Conservation (phyloP, 2,888 invertebrate species). For the Drosophila siamana region DNA sequence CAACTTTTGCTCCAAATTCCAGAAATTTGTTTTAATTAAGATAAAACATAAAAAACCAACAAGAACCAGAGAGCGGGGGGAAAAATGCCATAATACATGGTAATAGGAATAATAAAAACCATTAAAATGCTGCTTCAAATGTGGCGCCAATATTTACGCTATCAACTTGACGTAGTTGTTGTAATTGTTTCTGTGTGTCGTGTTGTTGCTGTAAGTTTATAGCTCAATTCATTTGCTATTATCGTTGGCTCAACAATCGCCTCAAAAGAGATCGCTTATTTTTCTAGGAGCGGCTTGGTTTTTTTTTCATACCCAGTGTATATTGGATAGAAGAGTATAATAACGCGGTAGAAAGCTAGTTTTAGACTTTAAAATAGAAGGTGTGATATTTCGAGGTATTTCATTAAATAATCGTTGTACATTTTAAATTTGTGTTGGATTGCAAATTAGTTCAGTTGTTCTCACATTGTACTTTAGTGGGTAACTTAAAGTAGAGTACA, state of each 20-base stretch:
- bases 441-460: too few relatives aligned
- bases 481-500: background rate
- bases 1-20: constrained; percentile 33
- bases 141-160: constrained; percentile 60
- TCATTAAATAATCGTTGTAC: too few relatives aligned
- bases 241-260: constrained; percentile 39
- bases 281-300: constrained; percentile 7
- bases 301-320: background rate
- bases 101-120: constrained; percentile 35
- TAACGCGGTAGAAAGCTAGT: background rate
- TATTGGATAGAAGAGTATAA: background rate
- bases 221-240: constrained; percentile 41
- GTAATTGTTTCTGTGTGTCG: constrained; percentile 17
- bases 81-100: constrained; percentile 36
- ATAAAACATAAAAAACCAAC: constrained; percentile 23
- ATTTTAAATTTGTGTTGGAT: too few relatives aligned
- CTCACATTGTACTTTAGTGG: background rate
- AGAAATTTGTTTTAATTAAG: constrained; percentile 43
- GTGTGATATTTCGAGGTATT: too few relatives aligned
- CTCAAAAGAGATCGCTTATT: constrained; percentile 38
- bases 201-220: constrained; percentile 37
- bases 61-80: background rate
- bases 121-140: constrained; percentile 32
- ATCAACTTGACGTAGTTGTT: constrained; percentile 22
- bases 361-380: too few relatives aligned